Evolutionary conservation across 2,888 invertebrate genomes (phyloP), one percentile per base, ranked within the genome.

Genomic region (Cyaniris semiargus): DNA sequence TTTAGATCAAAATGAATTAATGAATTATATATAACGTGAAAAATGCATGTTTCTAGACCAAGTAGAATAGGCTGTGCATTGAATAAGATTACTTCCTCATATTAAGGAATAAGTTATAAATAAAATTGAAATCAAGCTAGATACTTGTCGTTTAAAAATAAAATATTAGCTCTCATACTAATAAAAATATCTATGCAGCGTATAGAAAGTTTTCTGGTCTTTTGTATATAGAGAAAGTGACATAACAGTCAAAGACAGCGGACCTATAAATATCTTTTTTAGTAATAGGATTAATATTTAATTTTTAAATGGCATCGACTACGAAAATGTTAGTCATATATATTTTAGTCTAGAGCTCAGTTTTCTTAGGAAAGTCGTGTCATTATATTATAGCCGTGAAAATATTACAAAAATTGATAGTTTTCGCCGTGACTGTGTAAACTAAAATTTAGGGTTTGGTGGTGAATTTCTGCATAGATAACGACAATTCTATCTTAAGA

Each of bases 1-100:
- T 44, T 13, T 13, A 48, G 48, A 48, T 53, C 53, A 18, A 53
- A 18, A 53, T 53, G 53, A 53, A 53, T 21, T 21, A 58, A 60
- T 60, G 23, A 18, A 53, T 53, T 53, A 53, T 48, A 53, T 53
- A 53, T 18, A 23, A 13, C 23, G 21, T 58, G 1, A 23, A 58
- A 58, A 58, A 21, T 58, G 58, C 58, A 60, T 60, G 60, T 60
- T 60, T 60, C 60, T 60, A 60, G 60, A 60, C 60, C 60, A 60
- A 60, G 23, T 60, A 60, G 23, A 13, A 23, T 60, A 60, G 60
- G 60, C 60, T 23, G 60, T 60, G 60, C 23, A 60, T 60, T 8
- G 7, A 58, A n/a, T 60, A 60, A 60, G 58, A n/a, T 21, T 3
- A 21, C 58, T 60, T 60, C 58, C 58, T 60, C 58, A 60, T 60